Evolutionary conservation across 2,888 invertebrate genomes (phyloP).

Genomic region (Malachius bipustulatus): DNA sequence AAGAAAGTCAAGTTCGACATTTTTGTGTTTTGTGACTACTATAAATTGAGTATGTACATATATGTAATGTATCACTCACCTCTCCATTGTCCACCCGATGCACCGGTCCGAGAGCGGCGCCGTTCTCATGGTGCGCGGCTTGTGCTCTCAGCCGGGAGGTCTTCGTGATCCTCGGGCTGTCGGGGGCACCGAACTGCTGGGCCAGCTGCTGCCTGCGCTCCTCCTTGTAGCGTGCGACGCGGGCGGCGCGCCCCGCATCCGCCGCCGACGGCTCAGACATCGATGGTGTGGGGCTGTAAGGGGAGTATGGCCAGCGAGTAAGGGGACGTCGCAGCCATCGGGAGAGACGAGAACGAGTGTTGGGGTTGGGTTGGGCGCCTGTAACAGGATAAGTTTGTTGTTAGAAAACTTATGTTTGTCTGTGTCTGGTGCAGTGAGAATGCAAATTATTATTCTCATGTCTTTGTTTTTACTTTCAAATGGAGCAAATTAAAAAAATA

Average conservation of each 20-base stretch:
- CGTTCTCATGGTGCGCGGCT: constrained; percentile 34
- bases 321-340: constrained; percentile 27
- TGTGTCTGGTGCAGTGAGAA: no score
- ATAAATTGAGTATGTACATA: no score
- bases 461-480: no score
- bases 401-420: no score
- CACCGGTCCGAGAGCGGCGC: constrained; percentile 23
- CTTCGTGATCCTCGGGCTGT: constrained; percentile 54
- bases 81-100: constrained; percentile 16
- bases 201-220: constrained; percentile 57
- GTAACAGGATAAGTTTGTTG: no score
- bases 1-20: no score
- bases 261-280: constrained; percentile 26
- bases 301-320: no score
- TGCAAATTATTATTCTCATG: no score
- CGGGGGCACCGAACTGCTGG: constrained; percentile 36
- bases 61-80: no score
- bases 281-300: constrained; percentile 11
- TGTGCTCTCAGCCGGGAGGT: constrained; percentile 61
- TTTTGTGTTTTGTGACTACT: no score
- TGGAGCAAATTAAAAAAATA: no score
- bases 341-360: constrained; percentile 24
- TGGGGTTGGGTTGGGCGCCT: no score
- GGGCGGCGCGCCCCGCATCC: constrained; percentile 39
- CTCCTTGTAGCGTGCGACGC: constrained; percentile 62